phyloP scores from a whole-genome alignment of 2,888 invertebrate genomes.

The Sphaerophoria rueppellii region DNA sequence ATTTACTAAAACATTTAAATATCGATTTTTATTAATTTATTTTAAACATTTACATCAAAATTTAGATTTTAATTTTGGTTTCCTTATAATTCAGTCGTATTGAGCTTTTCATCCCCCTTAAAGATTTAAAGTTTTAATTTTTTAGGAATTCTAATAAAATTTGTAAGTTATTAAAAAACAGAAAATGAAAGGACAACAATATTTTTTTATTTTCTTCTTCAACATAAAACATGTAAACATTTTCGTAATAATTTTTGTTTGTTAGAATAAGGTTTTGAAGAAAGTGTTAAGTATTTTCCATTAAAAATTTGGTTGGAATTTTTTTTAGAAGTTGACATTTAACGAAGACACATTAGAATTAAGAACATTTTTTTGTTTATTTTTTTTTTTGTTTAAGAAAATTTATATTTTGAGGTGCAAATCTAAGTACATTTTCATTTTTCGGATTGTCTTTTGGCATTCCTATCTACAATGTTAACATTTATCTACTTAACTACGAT shows the following conservation, averaged over 20 bases:
- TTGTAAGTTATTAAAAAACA: conserved; percentile 24
- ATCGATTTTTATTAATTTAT: conserved; percentile 9
- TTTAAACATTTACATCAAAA: conserved; percentile 19
- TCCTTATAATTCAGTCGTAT: conserved; percentile 74
- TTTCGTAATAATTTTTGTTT: no score
- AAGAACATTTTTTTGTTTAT: neutral
- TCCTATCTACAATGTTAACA: conserved; percentile 76
- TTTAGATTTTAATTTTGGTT: conserved; percentile 37
- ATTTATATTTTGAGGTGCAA: conserved; percentile 65
- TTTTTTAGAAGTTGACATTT: neutral
- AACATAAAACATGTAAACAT: no score
- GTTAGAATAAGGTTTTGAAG: no score
- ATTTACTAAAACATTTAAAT: conserved; percentile 51
- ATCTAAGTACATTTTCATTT: conserved; percentile 56
- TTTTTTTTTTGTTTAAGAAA: conserved; percentile 44
- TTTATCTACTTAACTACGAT: conserved; percentile 73
- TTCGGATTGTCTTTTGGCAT: conserved; percentile 77
- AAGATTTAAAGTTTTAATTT: conserved; percentile 6
- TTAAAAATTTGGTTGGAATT: no score
- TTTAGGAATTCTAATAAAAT: conserved; percentile 56
- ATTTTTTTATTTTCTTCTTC: neutral
- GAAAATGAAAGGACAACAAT: conserved; percentile 12
- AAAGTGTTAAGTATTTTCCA: no score
- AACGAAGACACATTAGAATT: conserved; percentile 6
- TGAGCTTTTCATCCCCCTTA: conserved; percentile 75